Evolutionary conservation across 2,888 invertebrate species (phyloP), one percentile per base, ranked within the genome.

Genomic region (Polydrusus tereticollis): DNA sequence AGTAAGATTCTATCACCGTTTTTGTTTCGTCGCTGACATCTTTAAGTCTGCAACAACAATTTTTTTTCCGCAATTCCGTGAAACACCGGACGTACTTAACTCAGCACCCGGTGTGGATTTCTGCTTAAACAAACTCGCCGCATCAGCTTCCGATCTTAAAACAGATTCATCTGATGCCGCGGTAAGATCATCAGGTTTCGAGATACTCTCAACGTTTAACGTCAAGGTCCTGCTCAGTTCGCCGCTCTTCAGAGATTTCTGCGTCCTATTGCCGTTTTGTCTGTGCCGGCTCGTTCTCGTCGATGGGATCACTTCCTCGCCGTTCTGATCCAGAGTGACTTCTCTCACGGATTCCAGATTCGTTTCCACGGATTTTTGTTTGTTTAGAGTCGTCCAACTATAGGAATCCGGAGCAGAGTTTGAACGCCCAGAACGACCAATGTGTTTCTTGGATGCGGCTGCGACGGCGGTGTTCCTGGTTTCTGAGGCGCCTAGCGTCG

Each of bases 401-500:
- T 91, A 92, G 16, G 91, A 89, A 45, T 90, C 92, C 0, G 94
- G 94, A 10, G 94, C 94, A 7, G 94, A 94, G 83, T 93, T 91
- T 14, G 93, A 93, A 58, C 93, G 87, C 2, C 92, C 92, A 38
- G 90, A 82, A 66, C 81, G 77, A 4, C 84, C 83, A 14, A 85
- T 82, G 82, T 79, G 86, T 79, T 78, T 84, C 29, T 86, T 85
- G 1, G 72, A 70, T 6, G 73, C 55, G 7, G 66, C 7, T 77
- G 82, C 52, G 12, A 69, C 7, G 77, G 82, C 43, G 74, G 77
- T 43, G 62, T 74, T 66, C 75, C 79, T 65, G 75, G 80, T 26
- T 78, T 81, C 52, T 77, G 77, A 79, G 79, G 75, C 81, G 76
- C 58, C 78, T 60, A 81, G 74, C 21, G 81, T 80, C 16, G 79